phyloP scores from a whole-genome alignment of 2,113 vertebrate genomes.

The Madoqua kirkii region DNA sequence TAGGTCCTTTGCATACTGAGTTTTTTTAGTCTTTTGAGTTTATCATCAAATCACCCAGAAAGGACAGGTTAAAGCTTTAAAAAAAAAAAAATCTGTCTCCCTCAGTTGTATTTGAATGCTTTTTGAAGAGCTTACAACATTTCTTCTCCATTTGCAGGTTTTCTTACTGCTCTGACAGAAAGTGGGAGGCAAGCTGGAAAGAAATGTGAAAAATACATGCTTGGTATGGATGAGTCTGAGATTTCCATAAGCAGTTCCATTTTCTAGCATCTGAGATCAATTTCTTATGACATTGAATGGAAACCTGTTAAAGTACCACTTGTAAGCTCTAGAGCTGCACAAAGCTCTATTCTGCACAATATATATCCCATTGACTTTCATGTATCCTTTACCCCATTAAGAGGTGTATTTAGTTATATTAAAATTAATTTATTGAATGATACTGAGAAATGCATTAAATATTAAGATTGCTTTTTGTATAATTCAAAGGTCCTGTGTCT shows the following conservation, averaged over 20 bases:
- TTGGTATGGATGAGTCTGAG: neutral
- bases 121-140: slow-evolving; percentile 13
- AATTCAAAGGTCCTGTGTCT: neutral
- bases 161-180: slow-evolving; percentile 44
- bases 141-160: slow-evolving; percentile 21
- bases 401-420: neutral
- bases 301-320: neutral
- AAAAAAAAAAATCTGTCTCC: neutral
- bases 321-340: neutral
- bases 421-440: slow-evolving; percentile 4
- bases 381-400: neutral
- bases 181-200: neutral
- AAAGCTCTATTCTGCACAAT: neutral
- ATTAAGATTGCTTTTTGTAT: neutral
- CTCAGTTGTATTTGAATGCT: neutral
- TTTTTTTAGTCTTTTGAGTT: neutral
- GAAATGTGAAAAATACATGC: neutral
- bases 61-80: neutral
- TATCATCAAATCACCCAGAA: neutral
- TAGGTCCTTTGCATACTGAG: neutral
- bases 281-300: slow-evolving; percentile 30
- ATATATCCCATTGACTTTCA: neutral
- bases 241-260: slow-evolving; percentile 2
- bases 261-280: slow-evolving; percentile 35
- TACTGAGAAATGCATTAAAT: neutral